Conservation (phyloP, 2,797 vertebrate species). For the Gymnocypris eckloni region DNA sequence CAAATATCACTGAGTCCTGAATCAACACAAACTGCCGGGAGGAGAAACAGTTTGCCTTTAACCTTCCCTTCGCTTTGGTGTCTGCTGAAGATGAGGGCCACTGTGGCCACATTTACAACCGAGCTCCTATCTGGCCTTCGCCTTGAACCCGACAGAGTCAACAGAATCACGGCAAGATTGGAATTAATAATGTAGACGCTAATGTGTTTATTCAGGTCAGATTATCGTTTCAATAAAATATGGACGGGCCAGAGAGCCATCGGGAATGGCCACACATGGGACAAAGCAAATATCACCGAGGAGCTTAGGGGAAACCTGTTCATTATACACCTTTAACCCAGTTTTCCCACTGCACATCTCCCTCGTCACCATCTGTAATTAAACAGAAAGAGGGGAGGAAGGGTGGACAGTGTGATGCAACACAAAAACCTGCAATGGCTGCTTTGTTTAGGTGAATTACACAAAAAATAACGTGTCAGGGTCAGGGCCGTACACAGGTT, state of each 20-base stretch:
- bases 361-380: constrained; percentile 7
- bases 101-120: constrained; percentile 42
- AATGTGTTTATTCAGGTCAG: constrained; percentile 74
- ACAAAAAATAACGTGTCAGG: not conserved
- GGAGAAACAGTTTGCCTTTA: constrained; percentile 65
- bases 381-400: not conserved
- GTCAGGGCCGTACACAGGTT: too few relatives aligned
- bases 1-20: constrained; percentile 66
- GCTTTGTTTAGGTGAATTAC: not conserved
- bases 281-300: constrained; percentile 59
- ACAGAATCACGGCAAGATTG: constrained; percentile 71
- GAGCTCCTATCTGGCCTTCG: constrained; percentile 64
- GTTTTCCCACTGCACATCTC: not conserved
- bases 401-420: not conserved
- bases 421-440: not conserved
- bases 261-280: constrained; percentile 50
- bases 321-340: constrained; percentile 54
- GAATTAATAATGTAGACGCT: constrained; percentile 78
- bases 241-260: constrained; percentile 63
- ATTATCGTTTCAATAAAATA: constrained; percentile 75
- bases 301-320: constrained; percentile 44
- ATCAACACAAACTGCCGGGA: constrained; percentile 63
- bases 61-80: constrained; percentile 58
- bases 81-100: constrained; percentile 45
- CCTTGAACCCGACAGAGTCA: constrained; percentile 62